Evolutionary conservation across 2,888 invertebrate genomes (phyloP).

Genomic region (Escarpia spicata): DNA sequence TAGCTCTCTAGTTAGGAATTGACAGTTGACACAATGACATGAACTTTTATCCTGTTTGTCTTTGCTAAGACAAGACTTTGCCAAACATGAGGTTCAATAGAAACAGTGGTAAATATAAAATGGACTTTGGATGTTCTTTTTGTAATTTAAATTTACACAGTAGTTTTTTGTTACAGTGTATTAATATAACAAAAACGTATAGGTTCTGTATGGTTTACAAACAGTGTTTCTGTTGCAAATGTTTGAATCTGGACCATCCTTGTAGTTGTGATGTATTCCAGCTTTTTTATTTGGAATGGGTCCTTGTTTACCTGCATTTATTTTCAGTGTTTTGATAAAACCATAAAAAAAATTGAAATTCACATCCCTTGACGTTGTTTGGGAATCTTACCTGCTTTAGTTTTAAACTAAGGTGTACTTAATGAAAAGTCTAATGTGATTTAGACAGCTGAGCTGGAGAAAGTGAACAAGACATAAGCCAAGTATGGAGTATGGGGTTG

Average conservation of each 20-base stretch:
- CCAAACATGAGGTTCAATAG: not conserved
- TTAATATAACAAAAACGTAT: not conserved
- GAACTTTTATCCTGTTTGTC: not conserved
- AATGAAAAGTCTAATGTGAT: not conserved
- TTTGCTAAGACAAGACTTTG: not conserved
- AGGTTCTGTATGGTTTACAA: not conserved
- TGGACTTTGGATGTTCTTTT: not conserved
- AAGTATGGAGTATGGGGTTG: not conserved
- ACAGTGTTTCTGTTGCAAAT: not conserved
- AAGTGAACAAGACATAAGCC: not conserved
- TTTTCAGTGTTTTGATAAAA: not conserved
- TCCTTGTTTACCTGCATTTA: constrained; percentile 5
- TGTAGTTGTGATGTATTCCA: not conserved
- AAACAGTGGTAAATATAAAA: not conserved
- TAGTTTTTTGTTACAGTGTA: not conserved
- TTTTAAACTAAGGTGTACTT: constrained; percentile 1
- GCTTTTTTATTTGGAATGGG: not conserved
- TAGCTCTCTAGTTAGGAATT: not conserved
- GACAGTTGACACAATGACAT: not conserved
- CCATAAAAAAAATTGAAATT: not conserved
- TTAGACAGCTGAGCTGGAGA: not conserved
- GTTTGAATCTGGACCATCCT: not conserved
- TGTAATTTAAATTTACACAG: not conserved
- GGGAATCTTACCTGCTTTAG: not conserved
- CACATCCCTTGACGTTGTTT: not conserved